Evolutionary conservation across 2,888 invertebrate species (phyloP), one percentile per base, ranked within the genome.

Genomic region (Ephialtes manifestator): DNA sequence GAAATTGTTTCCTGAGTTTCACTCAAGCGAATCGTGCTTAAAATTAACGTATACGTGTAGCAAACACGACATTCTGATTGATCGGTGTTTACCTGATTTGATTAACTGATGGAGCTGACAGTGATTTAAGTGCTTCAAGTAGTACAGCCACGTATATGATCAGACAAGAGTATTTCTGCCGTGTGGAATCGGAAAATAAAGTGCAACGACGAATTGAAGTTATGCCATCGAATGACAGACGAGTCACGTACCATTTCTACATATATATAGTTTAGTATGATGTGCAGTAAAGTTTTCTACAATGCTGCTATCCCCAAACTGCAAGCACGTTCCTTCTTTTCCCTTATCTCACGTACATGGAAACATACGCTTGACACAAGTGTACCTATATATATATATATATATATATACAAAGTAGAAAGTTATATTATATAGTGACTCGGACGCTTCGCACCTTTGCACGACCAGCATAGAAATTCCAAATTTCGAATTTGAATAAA

Each of bases 271-370:
- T 65, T 2, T 20, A 39, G 15, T n/a, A 53, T 11, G 15, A 39
- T 18, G 24, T 65, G 53, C 15, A 20, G 58, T n/a, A 24, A n/a
- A 77, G 43, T 53, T 20, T 43, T 11, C 35, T 68, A 51, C 28
- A 68, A 60, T 15, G 5, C 70, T 70, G 8, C 15, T 20, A 65
- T 46, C 24, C 20, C 48, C n/a, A 76, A 48, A 31, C 55, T 55
- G 20, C 63, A 43, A 65, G 48, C 60, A 28, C 43, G 79, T 75
- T 39, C 46, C 68, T 68, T 48, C 51, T 35, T 43, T 72, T 60
- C n/a, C 15, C 58, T 84, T 72, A 81, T 84, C 81, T 58, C 84
- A 60, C 77, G 76, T 67, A 60, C 31, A 80, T 80, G 80, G 18
- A 35, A 39, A 18, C 55, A 55, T 39, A 74, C 65, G 18, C n/a